phyloP scores from a whole-genome alignment of 1,140 invertebrate genomes.

The Amyelois transitella region DNA sequence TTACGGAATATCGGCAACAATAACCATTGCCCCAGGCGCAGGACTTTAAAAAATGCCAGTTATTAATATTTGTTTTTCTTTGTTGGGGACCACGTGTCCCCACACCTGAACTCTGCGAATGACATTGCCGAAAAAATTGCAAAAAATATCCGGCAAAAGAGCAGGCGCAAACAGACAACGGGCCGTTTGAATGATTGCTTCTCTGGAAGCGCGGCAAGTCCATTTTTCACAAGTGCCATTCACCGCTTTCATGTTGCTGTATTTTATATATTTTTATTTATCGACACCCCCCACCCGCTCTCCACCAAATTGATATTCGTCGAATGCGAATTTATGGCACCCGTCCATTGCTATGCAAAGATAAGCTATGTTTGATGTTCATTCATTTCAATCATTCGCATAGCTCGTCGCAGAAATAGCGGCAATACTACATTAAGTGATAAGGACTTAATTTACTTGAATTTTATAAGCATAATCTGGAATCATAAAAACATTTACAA shows the following conservation, averaged over 20 bases:
- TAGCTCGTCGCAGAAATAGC: too few species aligned
- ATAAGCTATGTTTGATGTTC: neutral
- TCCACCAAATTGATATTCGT: conserved; percentile 68
- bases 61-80: conserved; percentile 72
- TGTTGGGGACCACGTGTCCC: conserved; percentile 65
- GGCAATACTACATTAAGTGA: too few species aligned
- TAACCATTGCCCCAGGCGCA: conserved; percentile 49
- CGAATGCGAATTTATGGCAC: conserved; percentile 60
- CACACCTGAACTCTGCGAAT: conserved; percentile 67
- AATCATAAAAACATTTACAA: too few species aligned
- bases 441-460: too few species aligned
- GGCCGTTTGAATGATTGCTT: conserved; percentile 73
- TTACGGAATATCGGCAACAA: conserved; percentile 73
- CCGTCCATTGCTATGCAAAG: neutral
- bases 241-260: conserved; percentile 69
- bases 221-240: conserved; percentile 75
- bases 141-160: conserved; percentile 67
- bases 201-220: conserved; percentile 72
- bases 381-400: too few species aligned
- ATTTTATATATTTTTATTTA: conserved; percentile 72
- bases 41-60: conserved; percentile 71
- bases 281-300: conserved; percentile 47
- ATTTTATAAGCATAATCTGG: too few species aligned
- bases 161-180: conserved; percentile 72
- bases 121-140: conserved; percentile 67